Percentiles rank a stretch among this genome's conserved stretches.
These are phyloP conservation scores for Scaptomyza parva DNA, from an alignment of 2,888 invertebrate genomes.

Conservation along the genomic window DNA sequence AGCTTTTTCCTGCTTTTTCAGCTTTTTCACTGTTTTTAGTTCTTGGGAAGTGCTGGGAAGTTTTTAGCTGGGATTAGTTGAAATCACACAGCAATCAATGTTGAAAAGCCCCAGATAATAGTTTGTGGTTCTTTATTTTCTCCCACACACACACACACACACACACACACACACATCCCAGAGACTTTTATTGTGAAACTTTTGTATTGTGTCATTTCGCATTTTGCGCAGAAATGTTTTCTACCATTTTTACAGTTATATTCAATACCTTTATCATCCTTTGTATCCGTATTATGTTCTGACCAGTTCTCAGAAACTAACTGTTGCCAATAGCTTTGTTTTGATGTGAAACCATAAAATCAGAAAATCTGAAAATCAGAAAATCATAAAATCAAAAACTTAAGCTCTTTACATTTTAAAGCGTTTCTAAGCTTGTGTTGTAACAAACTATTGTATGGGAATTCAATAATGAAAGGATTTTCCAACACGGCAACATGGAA, in stretches of 20 bases:
- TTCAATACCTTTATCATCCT: too few relatives aligned
- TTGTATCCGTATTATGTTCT: too few relatives aligned
- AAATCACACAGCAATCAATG: background rate
- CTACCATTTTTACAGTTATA: too few relatives aligned
- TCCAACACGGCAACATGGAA: background rate
- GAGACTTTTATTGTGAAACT: too few relatives aligned
- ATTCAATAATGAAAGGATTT: background rate
- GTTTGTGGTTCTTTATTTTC: background rate
- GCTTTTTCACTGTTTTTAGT: background rate
- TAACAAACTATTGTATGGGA: too few relatives aligned
- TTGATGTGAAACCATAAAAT: background rate
- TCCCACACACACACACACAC: background rate
- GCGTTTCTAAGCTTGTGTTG: background rate
- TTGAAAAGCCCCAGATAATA: background rate
- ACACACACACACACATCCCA: too few relatives aligned
- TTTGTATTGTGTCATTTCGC: too few relatives aligned
- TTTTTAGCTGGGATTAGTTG: conserved; percentile 11
- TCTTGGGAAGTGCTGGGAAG: background rate
- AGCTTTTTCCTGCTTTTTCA: background rate
- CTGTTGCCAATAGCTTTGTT: background rate
- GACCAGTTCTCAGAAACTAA: background rate
- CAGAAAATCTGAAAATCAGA: background rate
- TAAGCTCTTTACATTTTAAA: background rate
- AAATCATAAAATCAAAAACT: background rate
- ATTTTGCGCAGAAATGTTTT: too few relatives aligned